A percentile compares a stretch with the other conserved stretches of the same genome.
Conservation (phyloP, 2,888 invertebrate genomes). For the Seira ritae region DNA sequence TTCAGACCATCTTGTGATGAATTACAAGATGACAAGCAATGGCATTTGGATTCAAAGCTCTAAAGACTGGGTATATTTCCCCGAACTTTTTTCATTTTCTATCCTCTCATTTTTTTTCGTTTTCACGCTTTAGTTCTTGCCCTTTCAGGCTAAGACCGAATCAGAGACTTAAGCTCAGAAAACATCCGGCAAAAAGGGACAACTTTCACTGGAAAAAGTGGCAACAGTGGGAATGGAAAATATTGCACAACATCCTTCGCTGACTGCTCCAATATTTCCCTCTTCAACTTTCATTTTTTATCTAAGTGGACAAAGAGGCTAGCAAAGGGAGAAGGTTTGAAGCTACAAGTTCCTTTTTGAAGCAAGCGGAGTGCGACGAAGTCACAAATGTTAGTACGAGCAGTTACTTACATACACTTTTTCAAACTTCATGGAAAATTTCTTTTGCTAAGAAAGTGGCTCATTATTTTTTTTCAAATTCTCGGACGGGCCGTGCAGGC, state of each 20-base stretch:
- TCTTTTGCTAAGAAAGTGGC: too few species aligned
- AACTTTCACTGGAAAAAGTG: slow-evolving; percentile 34
- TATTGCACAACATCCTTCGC: slow-evolving; percentile 60
- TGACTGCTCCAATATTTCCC: slow-evolving; percentile 62
- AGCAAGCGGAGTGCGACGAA: too few species aligned
- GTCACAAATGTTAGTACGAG: too few species aligned
- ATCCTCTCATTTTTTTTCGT: slow-evolving; percentile 14
- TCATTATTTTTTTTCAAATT: too few species aligned
- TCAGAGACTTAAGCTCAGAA: not conserved
- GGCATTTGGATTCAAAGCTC: too few species aligned
- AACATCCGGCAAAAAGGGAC: not conserved
- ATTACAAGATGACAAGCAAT: not conserved
- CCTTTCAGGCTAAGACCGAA: not conserved
- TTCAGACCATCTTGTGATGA: not conserved
- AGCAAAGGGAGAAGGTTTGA: too few species aligned
- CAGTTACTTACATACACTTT: too few species aligned
- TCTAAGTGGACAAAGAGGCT: too few species aligned
- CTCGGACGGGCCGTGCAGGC: slow-evolving; percentile 37
- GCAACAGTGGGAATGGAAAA: slow-evolving; percentile 51
- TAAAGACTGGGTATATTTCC: not conserved
- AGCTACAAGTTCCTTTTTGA: too few species aligned
- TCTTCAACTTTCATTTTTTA: slow-evolving; percentile 49
- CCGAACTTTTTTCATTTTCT: not conserved
- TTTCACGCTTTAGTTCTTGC: slow-evolving; percentile 28
- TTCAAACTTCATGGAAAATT: too few species aligned